These are phyloP conservation scores for Pantherophis alleghaniensis DNA, from an alignment of 2,797 vertebrate species.

Conservation along the genomic window DNA sequence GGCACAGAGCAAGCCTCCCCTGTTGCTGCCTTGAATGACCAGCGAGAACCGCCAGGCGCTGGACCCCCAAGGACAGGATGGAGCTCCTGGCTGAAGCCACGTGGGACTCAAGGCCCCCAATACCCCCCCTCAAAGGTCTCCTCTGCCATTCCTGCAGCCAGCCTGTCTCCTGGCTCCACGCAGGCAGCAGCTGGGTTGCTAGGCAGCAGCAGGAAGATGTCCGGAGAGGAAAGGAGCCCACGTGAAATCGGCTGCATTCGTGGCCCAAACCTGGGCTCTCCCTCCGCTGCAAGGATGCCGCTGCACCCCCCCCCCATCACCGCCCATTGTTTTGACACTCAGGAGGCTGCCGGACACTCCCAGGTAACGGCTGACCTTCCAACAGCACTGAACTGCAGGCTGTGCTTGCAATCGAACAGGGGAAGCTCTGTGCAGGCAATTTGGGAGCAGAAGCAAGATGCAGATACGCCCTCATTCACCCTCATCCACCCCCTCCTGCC, in stretches of 20 bases:
- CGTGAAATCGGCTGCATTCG: neutral
- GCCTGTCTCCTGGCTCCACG: neutral
- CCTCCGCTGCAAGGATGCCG: neutral
- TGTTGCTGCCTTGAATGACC: neutral
- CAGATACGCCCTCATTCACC: too few species aligned
- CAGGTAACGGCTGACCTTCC: neutral
- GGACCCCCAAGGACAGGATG: accelerated
- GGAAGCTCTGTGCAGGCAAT: neutral
- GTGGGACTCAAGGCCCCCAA: neutral
- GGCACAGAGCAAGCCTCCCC: neutral
- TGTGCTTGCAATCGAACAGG: neutral
- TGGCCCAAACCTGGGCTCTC: neutral
- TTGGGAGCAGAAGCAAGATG: neutral
- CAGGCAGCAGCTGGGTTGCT: slow-evolving; percentile 40
- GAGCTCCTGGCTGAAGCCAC: too few species aligned
- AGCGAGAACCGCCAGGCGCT: too few species aligned
- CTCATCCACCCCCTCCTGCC: too few species aligned
- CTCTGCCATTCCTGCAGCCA: neutral
- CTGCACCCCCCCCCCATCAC: too few species aligned
- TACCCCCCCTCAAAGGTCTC: neutral
- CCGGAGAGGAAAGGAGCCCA: slow-evolving; percentile 22
- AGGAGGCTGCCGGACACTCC: neutral
- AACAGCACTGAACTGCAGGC: neutral
- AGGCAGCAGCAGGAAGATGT: slow-evolving; percentile 31
- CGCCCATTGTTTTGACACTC: too few species aligned